A percentile compares a stretch with the other conserved stretches of the same genome.
phyloP scores from a whole-genome alignment of 1,140 invertebrate species.

The Patella vulgata region DNA sequence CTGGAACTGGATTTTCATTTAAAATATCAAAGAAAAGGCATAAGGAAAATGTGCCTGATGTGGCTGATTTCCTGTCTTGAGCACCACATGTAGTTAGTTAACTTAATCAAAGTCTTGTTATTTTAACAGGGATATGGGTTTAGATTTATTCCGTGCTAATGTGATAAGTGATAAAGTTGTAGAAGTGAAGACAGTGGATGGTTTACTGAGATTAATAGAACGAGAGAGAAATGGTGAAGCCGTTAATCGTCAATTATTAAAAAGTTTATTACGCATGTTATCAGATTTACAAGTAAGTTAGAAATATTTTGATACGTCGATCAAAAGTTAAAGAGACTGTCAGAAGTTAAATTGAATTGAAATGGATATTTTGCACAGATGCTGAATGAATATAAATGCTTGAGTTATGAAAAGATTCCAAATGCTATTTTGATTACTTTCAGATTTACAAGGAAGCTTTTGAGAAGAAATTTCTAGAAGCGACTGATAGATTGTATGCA shows the following conservation, averaged over 20 bases:
- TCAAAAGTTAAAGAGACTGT: no score
- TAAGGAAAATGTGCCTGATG: no score
- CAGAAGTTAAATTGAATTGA: no score
- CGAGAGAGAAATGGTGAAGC: conserved; percentile 92
- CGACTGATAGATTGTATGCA: conserved; percentile 91
- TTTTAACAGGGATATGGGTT: conserved; percentile 90
- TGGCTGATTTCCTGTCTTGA: no score
- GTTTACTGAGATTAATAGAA: conserved; percentile 92
- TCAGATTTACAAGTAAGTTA: conserved; percentile 79
- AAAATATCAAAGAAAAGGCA: no score
- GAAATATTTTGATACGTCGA: neutral
- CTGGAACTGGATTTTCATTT: no score
- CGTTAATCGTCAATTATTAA: conserved; percentile 92
- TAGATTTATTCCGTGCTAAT: conserved; percentile 93
- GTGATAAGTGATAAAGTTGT: conserved; percentile 91
- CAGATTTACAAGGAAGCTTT: conserved; percentile 97
- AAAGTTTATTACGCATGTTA: conserved; percentile 95
- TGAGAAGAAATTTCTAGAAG: conserved; percentile 86
- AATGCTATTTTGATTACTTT: no score
- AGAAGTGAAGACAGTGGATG: conserved; percentile 93
- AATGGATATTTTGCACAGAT: neutral
- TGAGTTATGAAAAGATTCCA: no score
- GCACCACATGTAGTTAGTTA: no score
- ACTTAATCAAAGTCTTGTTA: no score
- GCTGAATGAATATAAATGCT: no score